phyloP scores from a whole-genome alignment of 2,797 vertebrate species.

The Argya squamiceps region DNA sequence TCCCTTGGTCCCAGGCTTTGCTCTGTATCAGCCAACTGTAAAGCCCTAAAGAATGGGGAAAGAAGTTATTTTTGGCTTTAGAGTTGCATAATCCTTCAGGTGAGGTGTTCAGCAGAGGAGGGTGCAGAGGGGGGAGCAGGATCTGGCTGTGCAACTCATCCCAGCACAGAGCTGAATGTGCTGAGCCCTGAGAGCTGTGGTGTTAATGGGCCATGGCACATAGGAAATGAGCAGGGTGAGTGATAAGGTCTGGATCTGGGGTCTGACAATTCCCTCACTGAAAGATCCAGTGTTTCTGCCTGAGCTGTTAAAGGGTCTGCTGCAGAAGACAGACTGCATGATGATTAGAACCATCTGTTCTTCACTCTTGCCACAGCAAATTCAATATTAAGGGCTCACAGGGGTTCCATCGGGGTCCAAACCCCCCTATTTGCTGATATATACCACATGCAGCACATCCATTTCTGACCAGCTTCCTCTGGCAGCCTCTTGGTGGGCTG shows the following conservation, averaged over 20 bases:
- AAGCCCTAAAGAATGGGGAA: not conserved
- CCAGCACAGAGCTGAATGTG: accelerated
- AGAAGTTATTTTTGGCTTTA: constrained; percentile 34
- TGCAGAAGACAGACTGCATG: not conserved
- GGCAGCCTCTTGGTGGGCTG: not conserved
- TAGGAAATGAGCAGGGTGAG: not conserved
- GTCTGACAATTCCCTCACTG: not conserved
- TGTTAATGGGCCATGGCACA: constrained; percentile 20
- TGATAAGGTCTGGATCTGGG: constrained; percentile 3
- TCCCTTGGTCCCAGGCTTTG: not conserved
- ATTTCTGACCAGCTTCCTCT: not conserved
- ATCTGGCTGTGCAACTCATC: not conserved
- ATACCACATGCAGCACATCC: not conserved
- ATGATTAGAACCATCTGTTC: constrained; percentile 46
- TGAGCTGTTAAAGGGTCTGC: not conserved
- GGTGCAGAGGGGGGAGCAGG: not conserved
- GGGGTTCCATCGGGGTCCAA: not conserved
- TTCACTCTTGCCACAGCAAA: not conserved
- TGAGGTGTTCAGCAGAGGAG: not conserved
- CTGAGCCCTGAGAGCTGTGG: not conserved
- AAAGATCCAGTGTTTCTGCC: not conserved
- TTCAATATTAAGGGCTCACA: not conserved
- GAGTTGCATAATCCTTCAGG: not conserved
- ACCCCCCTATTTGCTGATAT: not conserved
- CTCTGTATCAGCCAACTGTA: not conserved